Percentiles rank a stretch among this genome's conserved stretches.
phyloP scores from a whole-genome alignment of 2,888 invertebrate species.

The Drosophila macrospina region DNA sequence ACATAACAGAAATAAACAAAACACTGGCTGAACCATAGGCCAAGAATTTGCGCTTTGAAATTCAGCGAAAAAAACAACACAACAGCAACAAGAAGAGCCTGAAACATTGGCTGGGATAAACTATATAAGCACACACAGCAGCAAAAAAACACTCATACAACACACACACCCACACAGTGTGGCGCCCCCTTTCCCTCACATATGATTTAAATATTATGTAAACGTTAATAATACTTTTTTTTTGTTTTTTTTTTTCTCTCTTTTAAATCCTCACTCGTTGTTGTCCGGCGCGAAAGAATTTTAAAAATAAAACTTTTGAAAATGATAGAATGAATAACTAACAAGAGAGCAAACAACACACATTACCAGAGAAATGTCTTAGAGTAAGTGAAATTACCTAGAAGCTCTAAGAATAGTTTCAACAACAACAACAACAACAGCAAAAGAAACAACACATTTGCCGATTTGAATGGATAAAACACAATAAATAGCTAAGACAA shows the following conservation, averaged over 20 bases:
- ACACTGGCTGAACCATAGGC: constrained; percentile 2
- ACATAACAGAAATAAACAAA: constrained; percentile 1
- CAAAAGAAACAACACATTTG: constrained; percentile 7
- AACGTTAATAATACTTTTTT: constrained; percentile 15
- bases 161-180: constrained; percentile 2
- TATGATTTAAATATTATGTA: constrained; percentile 27
- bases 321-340: background rate
- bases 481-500: constrained; percentile 44
- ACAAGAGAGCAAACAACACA: constrained; percentile 13
- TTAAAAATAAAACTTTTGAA: constrained; percentile 86
- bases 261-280: background rate
- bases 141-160: background rate
- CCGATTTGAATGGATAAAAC: constrained; percentile 19
- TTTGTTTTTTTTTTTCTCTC: constrained; percentile 21
- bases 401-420: constrained; percentile 1
- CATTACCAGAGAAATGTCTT: constrained; percentile 17
- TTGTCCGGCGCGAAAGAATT: constrained; percentile 86
- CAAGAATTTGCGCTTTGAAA: constrained; percentile 1
- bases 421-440: constrained; percentile 4
- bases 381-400: constrained; percentile 6
- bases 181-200: no score
- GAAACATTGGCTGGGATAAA: constrained; percentile 8
- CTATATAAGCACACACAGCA: constrained; percentile 3
- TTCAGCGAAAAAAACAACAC: background rate
- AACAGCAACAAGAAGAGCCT: background rate